Percentiles rank a stretch among this genome's conserved stretches.
Evolutionary conservation across 2,888 invertebrate species (phyloP).

Genomic region (Hetaerina titia): DNA sequence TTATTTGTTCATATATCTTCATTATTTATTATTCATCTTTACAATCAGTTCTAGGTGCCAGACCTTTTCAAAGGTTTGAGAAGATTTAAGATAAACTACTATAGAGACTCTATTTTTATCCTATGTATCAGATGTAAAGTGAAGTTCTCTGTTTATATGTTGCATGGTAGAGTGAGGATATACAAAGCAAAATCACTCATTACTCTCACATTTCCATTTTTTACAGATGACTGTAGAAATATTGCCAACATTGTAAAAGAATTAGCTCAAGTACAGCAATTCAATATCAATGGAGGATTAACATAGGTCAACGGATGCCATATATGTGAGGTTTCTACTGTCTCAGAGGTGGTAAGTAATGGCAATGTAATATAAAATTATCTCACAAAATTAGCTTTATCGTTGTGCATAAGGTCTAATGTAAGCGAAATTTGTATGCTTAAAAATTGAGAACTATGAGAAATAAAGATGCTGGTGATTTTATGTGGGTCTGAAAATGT

Average conservation of each 20-base stretch:
- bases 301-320: too few relatives aligned
- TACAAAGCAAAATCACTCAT: background rate
- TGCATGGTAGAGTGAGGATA: background rate
- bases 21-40: background rate
- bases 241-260: constrained; percentile 34
- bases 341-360: too few relatives aligned
- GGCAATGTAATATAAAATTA: too few relatives aligned
- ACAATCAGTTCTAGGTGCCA: background rate
- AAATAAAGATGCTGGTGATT: too few relatives aligned
- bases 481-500: background rate
- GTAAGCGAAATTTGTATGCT: too few relatives aligned
- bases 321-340: too few relatives aligned
- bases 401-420: too few relatives aligned
- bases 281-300: background rate
- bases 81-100: background rate
- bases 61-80: background rate
- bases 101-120: background rate
- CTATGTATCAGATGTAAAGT: background rate
- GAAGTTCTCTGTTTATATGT: too few relatives aligned
- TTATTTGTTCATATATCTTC: background rate
- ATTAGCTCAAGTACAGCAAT: background rate
- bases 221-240: constrained; percentile 68
- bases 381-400: too few relatives aligned
- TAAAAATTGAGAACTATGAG: too few relatives aligned
- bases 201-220: background rate